Evolutionary conservation across 2,113 vertebrate genomes (phyloP), one percentile per base, ranked within the genome.

Genomic region (Mustela nigripes): DNA sequence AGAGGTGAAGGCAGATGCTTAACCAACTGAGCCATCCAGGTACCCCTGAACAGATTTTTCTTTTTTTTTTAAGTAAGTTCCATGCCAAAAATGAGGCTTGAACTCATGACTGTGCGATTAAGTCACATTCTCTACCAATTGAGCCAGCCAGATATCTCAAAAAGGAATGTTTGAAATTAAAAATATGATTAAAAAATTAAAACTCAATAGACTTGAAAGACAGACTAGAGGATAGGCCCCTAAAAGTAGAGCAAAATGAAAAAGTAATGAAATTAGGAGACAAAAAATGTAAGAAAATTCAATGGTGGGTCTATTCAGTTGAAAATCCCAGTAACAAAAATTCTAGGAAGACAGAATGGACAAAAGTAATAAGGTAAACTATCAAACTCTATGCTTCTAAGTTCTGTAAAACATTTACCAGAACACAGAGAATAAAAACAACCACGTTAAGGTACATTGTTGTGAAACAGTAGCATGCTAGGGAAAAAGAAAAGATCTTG

Each of bases 181-280:
- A 96, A 76, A 78, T 31, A 86, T 45, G 28, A 90, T 16, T 69
- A 33, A 60, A 81, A 92, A 63, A 28, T 74, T 18, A 33, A 82
- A 76, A 69, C 11, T 69, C 48, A 95, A 42, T 62, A 79, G 53
- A 85, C 53, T 21, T 80, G 26, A 89, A 94, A 94, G 50, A 81
- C 45, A 94, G 82, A 15, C 3, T 36, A 90, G 31, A 90, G 19
- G 45, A 62, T 11, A 56, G 65, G 26, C 31, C 26, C 45, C 82
- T 67, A 26, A 94, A 84, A 92, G 36, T 39, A 95, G 6, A 95
- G 9, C 42, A 88, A 95, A 96, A 83, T 50, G 26, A 84, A 15
- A 95, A 86, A 78, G 28, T 36, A 42, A 88, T 84, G 2, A 95
- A 91, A 88, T 39, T 69, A 39, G 58, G n/a, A 15, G 56, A 33